Base-by-base conservation (phyloP, 1,140 invertebrate genomes). In the Anoplolepis gracilipes region DNA sequence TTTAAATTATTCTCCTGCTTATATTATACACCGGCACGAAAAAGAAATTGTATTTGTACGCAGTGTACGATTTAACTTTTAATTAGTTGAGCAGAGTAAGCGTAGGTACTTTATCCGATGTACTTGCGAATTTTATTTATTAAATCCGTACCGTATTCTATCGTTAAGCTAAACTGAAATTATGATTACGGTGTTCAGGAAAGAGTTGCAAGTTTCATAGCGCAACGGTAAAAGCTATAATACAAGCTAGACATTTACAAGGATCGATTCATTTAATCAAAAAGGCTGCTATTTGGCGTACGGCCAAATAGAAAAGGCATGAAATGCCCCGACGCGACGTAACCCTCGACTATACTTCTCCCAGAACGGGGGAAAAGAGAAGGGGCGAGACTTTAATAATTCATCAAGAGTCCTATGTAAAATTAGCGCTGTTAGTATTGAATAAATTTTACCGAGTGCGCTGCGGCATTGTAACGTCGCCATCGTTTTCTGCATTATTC, bases 351-450 rank as follows among this genome's bases (percentile, higher is more conserved):
- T 53, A 28, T 61, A 16, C 61, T 30, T 69, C 22, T 19, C 25
- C 16, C 2, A 25, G 4, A 13, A 11, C 8, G 0, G 16, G 13
- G 30, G 46, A 3, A 49, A 4, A 3, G 39, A 7, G 7, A 11
- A n/a, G 30, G 30, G 7, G 11, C 36, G 55, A 70, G 78, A 59
- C 78, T 82, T 82, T 82, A 82, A 82, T 82, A 82, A 82, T 82
- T 82, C 78, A 82, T 82, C 78, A 82, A 82, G 67, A 82, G 59
- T 73, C 39, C 78, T 73, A 42, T 82, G 78, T 73, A 82, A 82
- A 82, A 82, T 82, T 72, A 82, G 67, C 78, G 78, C 53, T 82
- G 78, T 82, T 82, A 62, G 78, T 82, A 82, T 82, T 82, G 78
- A 82, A 82, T 82, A 82, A 73, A 82, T 82, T 82, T 59, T 13